Base-by-base conservation (phyloP, 2,888 invertebrate species). In the Drosophila meridionalis region DNA sequence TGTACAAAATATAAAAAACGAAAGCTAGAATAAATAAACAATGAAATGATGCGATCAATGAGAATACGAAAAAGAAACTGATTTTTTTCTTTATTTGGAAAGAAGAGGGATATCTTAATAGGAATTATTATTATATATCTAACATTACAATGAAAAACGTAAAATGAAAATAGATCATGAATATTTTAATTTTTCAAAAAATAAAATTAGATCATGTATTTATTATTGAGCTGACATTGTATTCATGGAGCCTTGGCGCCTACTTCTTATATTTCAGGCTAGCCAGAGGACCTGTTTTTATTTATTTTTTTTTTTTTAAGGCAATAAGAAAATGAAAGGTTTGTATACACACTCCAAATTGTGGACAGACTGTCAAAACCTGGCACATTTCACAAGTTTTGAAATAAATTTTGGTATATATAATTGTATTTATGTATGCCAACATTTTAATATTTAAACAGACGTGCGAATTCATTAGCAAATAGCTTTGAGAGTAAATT, bases 1-100 rank as follows among this genome's bases (percentile, higher is more conserved):
- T 85, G 86, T 85, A 85, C 73, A 85, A 77, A 82, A 71, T 78
- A 72, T 72, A 69, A 73, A 77, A 66, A 67, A 67, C 77, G 73
- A 78, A 71, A 48, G 42, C 36, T 84, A 76, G 74, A 75, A 66
- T 42, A 68, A 3, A 47, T 50, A 67, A 57, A 36, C 34, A 58
- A 68, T 61, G 45, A 57, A 64, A 64, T 43, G 14, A 76, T 62
- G 48, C 47, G 56, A 36, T 42, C 42, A 34, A 55, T 26, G 69
- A 56, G 69, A 56, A 34, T 30, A 34, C 8, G 9, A 47, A 57
- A 59, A 42, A 50, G 0, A 53, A 28, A 40, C 14, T 20, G 6
- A 34, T 20, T 59, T 53, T 8, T 40, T 11, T 42, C 4, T 48
- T 65, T 14, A 50, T n/a, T 42, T 45, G 12, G 0, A 26, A 30